Base-by-base conservation (phyloP, 2,888 invertebrate genomes). In the Eristalis arbustorum region DNA sequence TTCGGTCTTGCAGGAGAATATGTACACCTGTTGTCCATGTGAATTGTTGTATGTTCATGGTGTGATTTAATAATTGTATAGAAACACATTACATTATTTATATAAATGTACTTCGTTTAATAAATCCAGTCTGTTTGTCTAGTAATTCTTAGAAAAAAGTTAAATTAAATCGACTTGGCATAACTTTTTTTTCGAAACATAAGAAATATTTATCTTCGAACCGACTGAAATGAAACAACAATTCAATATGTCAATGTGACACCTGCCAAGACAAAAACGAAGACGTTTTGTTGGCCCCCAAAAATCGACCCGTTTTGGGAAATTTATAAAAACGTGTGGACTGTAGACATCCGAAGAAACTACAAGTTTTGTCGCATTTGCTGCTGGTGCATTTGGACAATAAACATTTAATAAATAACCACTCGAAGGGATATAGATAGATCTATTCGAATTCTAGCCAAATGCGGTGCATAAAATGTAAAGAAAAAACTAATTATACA, bases 381-480 rank as follows among this genome's bases (percentile, higher is more conserved):
- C 63, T 25, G 75, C 37, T 61, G 57, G 71, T 71, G 31, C 34
- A 22, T 84, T 34, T 73, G 49, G 37, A 34, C 25, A 49, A 49
- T 8, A 8, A 49, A 49, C n/a, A 63, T 31, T 23, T 28, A 34
- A 49, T 31, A 61, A 67, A 42, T 71, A 57, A 49, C 25, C 13
- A 11, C 11, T 40, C 8, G 14, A 31, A 61, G 11, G 57, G 37
- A 23, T 57, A 72, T 2, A 25, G 22, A 42, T 10, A 68, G 61
- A 37, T 56, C 61, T 23, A 31, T 22, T 63, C 57, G 31, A 18
- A 81, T 63, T 28, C 23, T 25, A 31, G 28, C 37, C 67, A 71
- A 83, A 87, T 87, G 87, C 83, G 78, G 83, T 83, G 66, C 23
- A 75, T 62, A 72, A 79, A 87, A 83, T 78, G 87, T 87, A 87